Evolutionary conservation across 2,888 invertebrate genomes (phyloP).

Genomic region (Chymomyza procnemis): DNA sequence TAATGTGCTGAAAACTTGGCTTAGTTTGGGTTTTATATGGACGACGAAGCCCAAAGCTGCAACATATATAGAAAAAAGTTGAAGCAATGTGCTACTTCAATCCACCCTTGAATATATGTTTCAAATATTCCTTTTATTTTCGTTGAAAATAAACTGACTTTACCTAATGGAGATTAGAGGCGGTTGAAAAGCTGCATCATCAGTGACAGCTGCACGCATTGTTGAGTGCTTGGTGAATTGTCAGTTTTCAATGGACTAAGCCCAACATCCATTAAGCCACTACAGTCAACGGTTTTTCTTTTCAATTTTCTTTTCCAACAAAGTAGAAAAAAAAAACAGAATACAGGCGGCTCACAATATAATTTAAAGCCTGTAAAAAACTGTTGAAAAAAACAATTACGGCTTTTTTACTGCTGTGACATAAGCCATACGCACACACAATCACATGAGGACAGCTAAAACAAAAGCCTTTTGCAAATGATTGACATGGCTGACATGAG

Average conservation of each 20-base stretch:
- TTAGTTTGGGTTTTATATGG: not conserved
- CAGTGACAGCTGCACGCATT: not conserved
- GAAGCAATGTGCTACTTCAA: too few relatives aligned
- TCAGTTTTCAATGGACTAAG: constrained; percentile 36
- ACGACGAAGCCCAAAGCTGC: too few relatives aligned
- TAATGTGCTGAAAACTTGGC: not conserved
- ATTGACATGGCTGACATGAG: not conserved
- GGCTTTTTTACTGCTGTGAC: not conserved
- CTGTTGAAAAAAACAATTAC: constrained; percentile 2
- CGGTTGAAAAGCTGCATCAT: constrained; percentile 31
- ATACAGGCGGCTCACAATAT: not conserved
- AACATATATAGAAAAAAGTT: too few relatives aligned
- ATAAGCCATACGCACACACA: constrained; percentile 1
- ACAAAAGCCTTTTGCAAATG: constrained; percentile 24
- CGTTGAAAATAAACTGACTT: constrained; percentile 39
- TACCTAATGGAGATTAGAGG: constrained; percentile 41
- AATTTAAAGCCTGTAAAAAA: not conserved
- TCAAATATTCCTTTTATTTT: constrained; percentile 8
- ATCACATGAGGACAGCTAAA: not conserved
- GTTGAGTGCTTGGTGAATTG: constrained; percentile 12
- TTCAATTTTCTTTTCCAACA: not conserved
- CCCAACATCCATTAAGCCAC: constrained; percentile 36
- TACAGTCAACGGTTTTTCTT: constrained; percentile 4
- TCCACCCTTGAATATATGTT: constrained; percentile 20
- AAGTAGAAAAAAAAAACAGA: not conserved